phyloP scores from a whole-genome alignment of 2,888 invertebrate species.

The Dynastes tityus region DNA sequence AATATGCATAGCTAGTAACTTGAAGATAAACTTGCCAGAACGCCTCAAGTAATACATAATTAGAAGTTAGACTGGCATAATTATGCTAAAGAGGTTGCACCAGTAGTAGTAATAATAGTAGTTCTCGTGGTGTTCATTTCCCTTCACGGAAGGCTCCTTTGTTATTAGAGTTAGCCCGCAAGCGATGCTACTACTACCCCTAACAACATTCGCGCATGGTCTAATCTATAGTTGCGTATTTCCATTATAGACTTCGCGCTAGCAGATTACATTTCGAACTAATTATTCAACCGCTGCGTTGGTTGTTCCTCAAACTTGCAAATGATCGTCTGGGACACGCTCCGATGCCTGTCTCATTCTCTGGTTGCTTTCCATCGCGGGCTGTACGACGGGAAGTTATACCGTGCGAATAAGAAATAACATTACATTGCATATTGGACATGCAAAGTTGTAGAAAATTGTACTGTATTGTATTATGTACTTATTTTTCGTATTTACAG shows the following conservation, averaged over 20 bases:
- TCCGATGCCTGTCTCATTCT: not conserved
- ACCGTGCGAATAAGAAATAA: not conserved
- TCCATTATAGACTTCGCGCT: constrained; percentile 1
- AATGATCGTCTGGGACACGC: not conserved
- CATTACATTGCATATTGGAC: too few relatives aligned
- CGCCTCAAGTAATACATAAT: too few relatives aligned
- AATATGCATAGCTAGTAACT: too few relatives aligned
- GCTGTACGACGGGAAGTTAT: not conserved
- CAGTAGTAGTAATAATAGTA: too few relatives aligned
- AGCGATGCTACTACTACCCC: not conserved
- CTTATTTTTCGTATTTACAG: too few relatives aligned
- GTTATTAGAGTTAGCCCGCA: constrained; percentile 7
- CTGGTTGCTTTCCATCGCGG: too few relatives aligned
- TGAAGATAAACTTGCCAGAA: too few relatives aligned
- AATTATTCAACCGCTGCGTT: constrained; percentile 10
- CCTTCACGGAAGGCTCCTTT: not conserved
- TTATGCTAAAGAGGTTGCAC: too few relatives aligned
- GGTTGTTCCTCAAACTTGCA: constrained; percentile 8
- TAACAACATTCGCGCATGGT: not conserved
- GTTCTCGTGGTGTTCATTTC: too few relatives aligned
- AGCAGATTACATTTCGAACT: constrained; percentile 10
- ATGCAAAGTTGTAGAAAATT: too few relatives aligned
- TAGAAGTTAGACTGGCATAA: too few relatives aligned
- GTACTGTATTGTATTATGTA: too few relatives aligned
- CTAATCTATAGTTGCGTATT: constrained; percentile 25